Percentiles rank a stretch among this genome's conserved stretches.
These are phyloP conservation scores for Andrena bucephala DNA, from an alignment of 2,888 invertebrate species.

Conservation along the genomic window DNA sequence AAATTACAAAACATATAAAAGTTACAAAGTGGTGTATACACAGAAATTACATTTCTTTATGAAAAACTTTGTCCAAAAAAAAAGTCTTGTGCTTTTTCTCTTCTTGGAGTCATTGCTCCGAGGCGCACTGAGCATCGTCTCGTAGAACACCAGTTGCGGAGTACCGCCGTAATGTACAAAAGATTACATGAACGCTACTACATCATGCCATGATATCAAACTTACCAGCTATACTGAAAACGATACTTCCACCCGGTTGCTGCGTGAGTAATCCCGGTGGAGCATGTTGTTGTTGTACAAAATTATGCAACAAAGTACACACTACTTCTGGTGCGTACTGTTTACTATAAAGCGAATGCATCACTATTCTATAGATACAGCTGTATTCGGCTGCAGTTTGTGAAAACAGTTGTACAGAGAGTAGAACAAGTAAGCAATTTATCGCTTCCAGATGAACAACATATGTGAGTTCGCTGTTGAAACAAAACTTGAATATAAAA, in stretches of 20 bases:
- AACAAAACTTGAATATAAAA: constrained; percentile 35
- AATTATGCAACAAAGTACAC: constrained; percentile 92
- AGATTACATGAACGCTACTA: not conserved
- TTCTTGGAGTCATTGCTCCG: too few species aligned
- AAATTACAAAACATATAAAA: too few species aligned
- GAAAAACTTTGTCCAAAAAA: too few species aligned
- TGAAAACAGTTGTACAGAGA: constrained; percentile 95
- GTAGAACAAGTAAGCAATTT: constrained; percentile 93
- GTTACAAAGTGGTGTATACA: too few species aligned
- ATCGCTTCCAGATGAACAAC: constrained; percentile 94
- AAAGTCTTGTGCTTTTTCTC: too few species aligned
- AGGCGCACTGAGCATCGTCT: too few species aligned
- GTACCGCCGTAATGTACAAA: not conserved
- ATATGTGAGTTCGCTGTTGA: constrained; percentile 92
- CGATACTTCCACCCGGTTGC: constrained; percentile 91
- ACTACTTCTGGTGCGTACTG: constrained; percentile 91
- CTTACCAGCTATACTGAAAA: constrained; percentile 91
- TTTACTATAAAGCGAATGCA: constrained; percentile 90
- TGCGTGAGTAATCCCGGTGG: constrained; percentile 90
- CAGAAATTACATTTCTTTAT: too few species aligned
- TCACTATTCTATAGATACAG: constrained; percentile 86
- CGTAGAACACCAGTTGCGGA: too few species aligned
- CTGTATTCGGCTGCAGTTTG: constrained; percentile 86
- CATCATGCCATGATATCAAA: constrained; percentile 57
- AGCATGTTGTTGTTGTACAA: constrained; percentile 89